Evolutionary conservation across 2,888 invertebrate species (phyloP).

Genomic region (Mythimna vitellina): DNA sequence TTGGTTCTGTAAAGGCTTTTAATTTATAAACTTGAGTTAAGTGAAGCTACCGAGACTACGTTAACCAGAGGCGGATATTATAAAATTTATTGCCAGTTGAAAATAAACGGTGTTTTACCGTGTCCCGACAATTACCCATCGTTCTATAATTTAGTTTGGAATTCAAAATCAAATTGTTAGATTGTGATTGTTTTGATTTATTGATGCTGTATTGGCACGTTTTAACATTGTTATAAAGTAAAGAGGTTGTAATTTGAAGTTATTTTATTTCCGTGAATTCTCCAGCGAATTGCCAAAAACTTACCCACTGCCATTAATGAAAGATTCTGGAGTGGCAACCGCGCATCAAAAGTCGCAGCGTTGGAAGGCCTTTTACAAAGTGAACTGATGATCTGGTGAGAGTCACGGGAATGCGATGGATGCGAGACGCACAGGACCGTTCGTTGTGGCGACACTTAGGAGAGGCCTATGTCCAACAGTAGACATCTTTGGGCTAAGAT

Average conservation of each 20-base stretch:
- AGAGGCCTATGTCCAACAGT: no score
- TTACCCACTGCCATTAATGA: no score
- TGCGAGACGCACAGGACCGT: no score
- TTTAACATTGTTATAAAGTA: slow-evolving; percentile 7
- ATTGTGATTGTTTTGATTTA: slow-evolving; percentile 44
- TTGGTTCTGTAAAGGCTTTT: slow-evolving; percentile 56
- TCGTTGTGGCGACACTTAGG: no score
- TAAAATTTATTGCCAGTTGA: slow-evolving; percentile 69
- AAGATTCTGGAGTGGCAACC: no score
- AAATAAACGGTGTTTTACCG: slow-evolving; percentile 70
- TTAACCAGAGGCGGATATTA: slow-evolving; percentile 71
- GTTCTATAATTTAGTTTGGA: slow-evolving; percentile 50
- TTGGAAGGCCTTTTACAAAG: no score
- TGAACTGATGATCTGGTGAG: no score
- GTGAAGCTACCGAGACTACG: slow-evolving; percentile 56
- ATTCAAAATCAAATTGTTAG: slow-evolving; percentile 51
- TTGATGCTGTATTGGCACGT: slow-evolving; percentile 21
- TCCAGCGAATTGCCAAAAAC: no score
- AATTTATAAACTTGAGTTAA: slow-evolving; percentile 62
- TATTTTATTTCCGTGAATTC: neutral
- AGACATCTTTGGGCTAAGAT: no score
- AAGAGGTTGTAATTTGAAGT: slow-evolving; percentile 1
- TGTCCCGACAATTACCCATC: slow-evolving; percentile 57
- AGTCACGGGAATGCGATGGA: no score
- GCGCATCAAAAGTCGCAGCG: no score